These are phyloP conservation scores for Morinoia aosen DNA, from an alignment of 2,888 invertebrate genomes.

Conservation along the genomic window DNA sequence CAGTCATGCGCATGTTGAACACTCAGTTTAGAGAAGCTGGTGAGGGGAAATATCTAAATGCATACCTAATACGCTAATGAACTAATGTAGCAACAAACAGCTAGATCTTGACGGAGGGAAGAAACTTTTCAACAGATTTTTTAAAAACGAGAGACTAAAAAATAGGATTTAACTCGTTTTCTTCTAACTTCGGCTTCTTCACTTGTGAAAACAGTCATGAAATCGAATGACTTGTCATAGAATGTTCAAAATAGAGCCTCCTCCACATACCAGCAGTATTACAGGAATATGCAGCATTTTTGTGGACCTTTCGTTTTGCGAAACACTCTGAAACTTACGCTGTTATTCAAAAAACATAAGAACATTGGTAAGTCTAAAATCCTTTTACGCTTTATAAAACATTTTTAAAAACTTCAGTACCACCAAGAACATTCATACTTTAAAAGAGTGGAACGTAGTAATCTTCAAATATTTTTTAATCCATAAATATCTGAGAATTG, in stretches of 20 bases:
- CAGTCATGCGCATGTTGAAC: background rate
- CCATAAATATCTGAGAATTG: too few species aligned
- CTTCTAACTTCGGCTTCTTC: background rate
- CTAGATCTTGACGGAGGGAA: background rate
- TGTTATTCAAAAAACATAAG: background rate
- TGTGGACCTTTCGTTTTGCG: background rate
- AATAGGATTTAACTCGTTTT: background rate
- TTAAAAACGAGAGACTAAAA: background rate
- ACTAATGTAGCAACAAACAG: background rate
- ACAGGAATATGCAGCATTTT: background rate
- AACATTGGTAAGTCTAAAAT: background rate
- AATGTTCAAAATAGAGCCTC: background rate
- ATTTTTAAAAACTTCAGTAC: too few species aligned
- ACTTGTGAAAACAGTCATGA: background rate
- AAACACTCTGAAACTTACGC: background rate
- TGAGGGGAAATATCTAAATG: background rate
- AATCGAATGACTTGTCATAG: background rate
- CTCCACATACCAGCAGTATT: background rate
- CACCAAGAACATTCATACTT: too few species aligned
- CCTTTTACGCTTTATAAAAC: too few species aligned
- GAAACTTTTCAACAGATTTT: background rate
- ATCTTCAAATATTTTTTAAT: too few species aligned
- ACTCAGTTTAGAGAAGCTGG: background rate
- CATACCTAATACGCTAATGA: background rate
- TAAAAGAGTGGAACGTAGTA: too few species aligned